Evolutionary conservation across 2,797 vertebrate species (phyloP).

Genomic region (Acanthopagrus latus): DNA sequence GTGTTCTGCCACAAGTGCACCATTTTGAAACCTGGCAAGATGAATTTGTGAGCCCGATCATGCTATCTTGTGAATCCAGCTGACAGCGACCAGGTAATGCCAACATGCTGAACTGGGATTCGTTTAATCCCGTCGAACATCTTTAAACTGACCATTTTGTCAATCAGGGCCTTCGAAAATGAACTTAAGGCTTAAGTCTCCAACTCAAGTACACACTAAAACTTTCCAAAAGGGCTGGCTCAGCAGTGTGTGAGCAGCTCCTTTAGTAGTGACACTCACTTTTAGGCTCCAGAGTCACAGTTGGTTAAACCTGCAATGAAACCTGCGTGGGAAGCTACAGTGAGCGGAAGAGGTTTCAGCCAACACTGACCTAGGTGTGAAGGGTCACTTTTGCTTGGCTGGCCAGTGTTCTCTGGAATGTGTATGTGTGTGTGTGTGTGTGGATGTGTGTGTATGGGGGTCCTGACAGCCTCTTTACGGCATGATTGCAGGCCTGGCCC

Average conservation of each 20-base stretch:
- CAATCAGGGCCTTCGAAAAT: neutral
- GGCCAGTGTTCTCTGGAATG: conserved; percentile 39
- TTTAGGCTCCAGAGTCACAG: conserved; percentile 4
- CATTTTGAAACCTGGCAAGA: no score
- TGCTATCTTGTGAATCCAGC: no score
- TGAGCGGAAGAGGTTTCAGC: conserved; percentile 9
- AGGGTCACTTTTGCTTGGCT: conserved; percentile 36
- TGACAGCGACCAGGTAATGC: no score
- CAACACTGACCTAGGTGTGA: conserved; percentile 16
- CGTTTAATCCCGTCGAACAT: neutral
- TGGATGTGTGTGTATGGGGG: conserved; percentile 9
- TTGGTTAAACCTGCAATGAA: conserved; percentile 18
- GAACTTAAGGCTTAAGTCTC: neutral
- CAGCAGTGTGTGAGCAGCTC: conserved; percentile 4
- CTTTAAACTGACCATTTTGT: neutral
- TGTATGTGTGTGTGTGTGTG: conserved; percentile 15
- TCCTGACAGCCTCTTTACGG: conserved; percentile 78
- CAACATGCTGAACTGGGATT: neutral
- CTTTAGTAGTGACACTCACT: neutral
- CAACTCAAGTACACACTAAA: neutral
- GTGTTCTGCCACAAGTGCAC: no score
- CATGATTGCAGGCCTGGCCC: conserved; percentile 68
- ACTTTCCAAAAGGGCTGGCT: neutral
- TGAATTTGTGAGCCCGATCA: no score
- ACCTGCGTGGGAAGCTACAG: conserved; percentile 10